Base-by-base conservation (phyloP, 2,888 invertebrate genomes). In the Liodrosophila aerea region DNA sequence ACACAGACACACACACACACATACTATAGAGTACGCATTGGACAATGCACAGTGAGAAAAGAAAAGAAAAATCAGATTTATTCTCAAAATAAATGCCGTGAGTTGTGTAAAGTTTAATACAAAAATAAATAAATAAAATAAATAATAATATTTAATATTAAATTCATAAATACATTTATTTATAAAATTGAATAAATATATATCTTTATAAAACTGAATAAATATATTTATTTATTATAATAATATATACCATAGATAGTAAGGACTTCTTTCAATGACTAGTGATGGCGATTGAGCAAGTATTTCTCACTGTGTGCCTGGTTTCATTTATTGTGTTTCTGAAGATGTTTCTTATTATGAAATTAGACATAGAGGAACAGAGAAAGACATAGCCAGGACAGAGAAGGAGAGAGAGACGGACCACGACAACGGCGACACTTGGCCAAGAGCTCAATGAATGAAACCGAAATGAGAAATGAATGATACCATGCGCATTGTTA, bases 401-500 rank as follows among this genome's bases (percentile, higher is more conserved):
- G n/a, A 22, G 36, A 27, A 29, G 13, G 9, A 9, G 16, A 5
- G 27, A 33, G 22, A 13, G 22, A 36, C 22, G 7, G 13, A 13
- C 9, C 16, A 45, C 27, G n/a, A 36, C 27, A 45, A 51, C 44
- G 53, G 62, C 77, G 81, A 80, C 81, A 84, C 78, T 78, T 83
- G 72, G 75, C 80, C 68, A 76, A 50, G 68, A 58, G 64, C 65
- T 81, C 64, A 65, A 76, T 85, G 81, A 85, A 78, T 81, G 81
- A 85, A 78, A 76, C 73, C 68, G 68, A 74, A 77, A 71, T 64
- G 68, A 75, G 68, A 73, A 75, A 77, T 81, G 81, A 81, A 84
- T 81, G 81, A 84, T 80, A 81, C 81, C 80, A 84, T 72, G 72
- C 51, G 84, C 80, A 84, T 84, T 84, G 85, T 84, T 84, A 74